Percentiles rank a stretch among this genome's conserved stretches.
Conservation (phyloP, 2,888 invertebrate genomes). For the Liposcelis brunnea region DNA sequence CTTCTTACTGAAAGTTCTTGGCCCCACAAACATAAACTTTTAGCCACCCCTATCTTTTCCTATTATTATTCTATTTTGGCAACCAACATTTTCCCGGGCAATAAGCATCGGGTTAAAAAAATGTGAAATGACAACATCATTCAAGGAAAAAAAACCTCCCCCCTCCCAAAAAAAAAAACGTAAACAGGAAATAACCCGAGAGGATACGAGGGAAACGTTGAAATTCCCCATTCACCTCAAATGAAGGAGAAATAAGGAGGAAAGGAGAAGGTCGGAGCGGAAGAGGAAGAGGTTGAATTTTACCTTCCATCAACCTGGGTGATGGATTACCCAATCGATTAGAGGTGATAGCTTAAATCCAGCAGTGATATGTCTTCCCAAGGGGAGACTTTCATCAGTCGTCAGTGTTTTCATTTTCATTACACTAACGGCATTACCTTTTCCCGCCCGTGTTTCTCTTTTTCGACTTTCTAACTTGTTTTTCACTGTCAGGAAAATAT, state of each 20-base stretch:
- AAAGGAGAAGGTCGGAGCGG: background rate
- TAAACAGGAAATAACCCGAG: too few relatives aligned
- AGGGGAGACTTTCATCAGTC: constrained; percentile 7
- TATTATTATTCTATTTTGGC: too few relatives aligned
- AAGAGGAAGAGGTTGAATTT: constrained; percentile 2
- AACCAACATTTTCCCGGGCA: too few relatives aligned
- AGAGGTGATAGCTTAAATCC: constrained; percentile 18
- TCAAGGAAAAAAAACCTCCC: too few relatives aligned
- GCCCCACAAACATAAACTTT: too few relatives aligned
- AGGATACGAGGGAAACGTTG: too few relatives aligned
- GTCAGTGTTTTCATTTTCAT: constrained; percentile 9
- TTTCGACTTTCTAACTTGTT: constrained; percentile 4
- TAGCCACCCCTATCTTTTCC: too few relatives aligned
- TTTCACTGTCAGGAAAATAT: background rate
- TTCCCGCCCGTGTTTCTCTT: background rate
- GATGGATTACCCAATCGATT: constrained; percentile 21
- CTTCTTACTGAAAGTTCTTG: too few relatives aligned
- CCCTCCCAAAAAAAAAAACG: too few relatives aligned
- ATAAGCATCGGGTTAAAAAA: too few relatives aligned
- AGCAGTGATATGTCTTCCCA: constrained; percentile 1
- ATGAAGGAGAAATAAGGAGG: background rate
- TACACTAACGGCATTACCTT: constrained; percentile 1
- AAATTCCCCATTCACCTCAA: too few relatives aligned
- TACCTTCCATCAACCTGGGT: constrained; percentile 16
- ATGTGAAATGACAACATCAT: too few relatives aligned